Evolutionary conservation across 2,113 vertebrate species (phyloP), one percentile per base, ranked within the genome.

Genomic region (Pterophyllum scalare): DNA sequence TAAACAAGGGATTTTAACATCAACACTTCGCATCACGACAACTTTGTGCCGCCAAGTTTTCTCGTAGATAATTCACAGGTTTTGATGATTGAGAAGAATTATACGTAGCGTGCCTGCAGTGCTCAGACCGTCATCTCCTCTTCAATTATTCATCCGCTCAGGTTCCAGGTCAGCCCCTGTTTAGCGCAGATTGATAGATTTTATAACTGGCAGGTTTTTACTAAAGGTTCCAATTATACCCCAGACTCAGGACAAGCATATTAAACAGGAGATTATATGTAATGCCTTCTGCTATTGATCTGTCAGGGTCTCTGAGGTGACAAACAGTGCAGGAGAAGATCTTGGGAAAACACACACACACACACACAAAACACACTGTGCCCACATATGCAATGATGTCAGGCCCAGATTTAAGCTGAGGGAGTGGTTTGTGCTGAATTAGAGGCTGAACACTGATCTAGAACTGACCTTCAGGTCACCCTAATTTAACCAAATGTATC

Each of bases 131-230:
- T 35, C 62, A 52, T 52, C 61, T 58, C n/a, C 13, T 75, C 60
- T 79, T 85, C 76, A 84, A 67, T 83, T 87, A 91, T 91, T 87
- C 64, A 86, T 84, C 77, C 46, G 24, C 70, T 90, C 70, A 75
- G 81, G 74, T 86, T 91, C 64, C 70, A 80, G 81, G 79, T 90
- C 87, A 83, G 84, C 61, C 24, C 40, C 80, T 83, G 87, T 88
- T 92, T 82, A 88, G 75, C 77, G 57, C 62, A 82, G 85, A 67
- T 20, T 92, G 91, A 91, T 89, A 77, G 72, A 84, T 88, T 91
- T 88, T 85, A 80, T 77, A 90, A 92, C 61, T 52, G 77, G 59
- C 78, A 82, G 67, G 54, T 64, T 94, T 89, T 33, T 52, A 72
- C 84, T 85, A 79, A 87, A 85, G 61, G 52, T 88, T 91, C 59